Evolutionary conservation across 1,140 invertebrate species (phyloP).

Genomic region (Plectrocnemia conspersa): DNA sequence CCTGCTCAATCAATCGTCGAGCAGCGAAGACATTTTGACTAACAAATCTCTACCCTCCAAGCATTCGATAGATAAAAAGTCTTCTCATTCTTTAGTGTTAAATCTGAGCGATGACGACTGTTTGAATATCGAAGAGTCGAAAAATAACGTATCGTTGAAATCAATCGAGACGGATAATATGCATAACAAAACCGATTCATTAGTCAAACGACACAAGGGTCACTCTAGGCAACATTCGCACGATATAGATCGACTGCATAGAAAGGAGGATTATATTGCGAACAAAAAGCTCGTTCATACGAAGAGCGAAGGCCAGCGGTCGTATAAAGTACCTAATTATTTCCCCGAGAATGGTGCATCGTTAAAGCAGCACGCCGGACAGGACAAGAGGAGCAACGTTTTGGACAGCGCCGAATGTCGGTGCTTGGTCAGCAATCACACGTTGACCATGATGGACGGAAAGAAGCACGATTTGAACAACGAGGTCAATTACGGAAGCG

Average conservation of each 20-base stretch:
- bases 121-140: constrained; percentile 1
- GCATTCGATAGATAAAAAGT: constrained; percentile 18
- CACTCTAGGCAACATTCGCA: constrained; percentile 23
- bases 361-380: background rate
- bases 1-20: constrained; percentile 17
- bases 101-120: constrained; percentile 28
- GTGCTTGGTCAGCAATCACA: constrained; percentile 28
- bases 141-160: constrained; percentile 8
- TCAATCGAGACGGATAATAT: constrained; percentile 5
- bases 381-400: constrained; percentile 11
- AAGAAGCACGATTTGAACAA: constrained; percentile 22
- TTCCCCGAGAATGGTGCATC: constrained; percentile 24
- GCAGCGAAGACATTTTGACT: constrained; percentile 17
- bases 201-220: constrained; percentile 14
- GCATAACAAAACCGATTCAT: constrained; percentile 12
- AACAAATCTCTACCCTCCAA: constrained; percentile 11
- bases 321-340: constrained; percentile 13
- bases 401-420: constrained; percentile 13
- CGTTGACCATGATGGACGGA: constrained; percentile 19
- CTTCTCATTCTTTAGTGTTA: constrained; percentile 20
- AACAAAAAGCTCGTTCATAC: constrained; percentile 21
- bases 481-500: constrained; percentile 10
- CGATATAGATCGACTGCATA: constrained; percentile 22
- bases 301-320: constrained; percentile 22
- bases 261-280: constrained; percentile 14